A percentile compares a stretch with the other conserved stretches of the same genome.
Conservation (phyloP, 2,888 invertebrate genomes). For the Torymus tubicola region DNA sequence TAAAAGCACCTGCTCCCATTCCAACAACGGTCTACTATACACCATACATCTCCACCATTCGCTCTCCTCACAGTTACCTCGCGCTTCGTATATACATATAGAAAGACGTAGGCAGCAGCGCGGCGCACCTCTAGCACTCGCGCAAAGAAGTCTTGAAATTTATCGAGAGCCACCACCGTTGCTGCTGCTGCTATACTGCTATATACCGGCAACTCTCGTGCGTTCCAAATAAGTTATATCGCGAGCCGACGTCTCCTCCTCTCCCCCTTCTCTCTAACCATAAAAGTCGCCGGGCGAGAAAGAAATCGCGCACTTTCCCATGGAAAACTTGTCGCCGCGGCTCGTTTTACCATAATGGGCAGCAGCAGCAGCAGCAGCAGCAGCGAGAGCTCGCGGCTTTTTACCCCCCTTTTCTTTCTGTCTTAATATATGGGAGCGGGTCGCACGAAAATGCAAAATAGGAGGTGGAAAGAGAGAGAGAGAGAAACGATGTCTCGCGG, state of each 20-base stretch:
- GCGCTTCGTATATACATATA: too few relatives aligned
- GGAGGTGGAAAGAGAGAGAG: not conserved
- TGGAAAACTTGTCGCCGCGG: conserved; percentile 45
- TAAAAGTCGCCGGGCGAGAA: not conserved
- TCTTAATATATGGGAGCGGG: conserved; percentile 5
- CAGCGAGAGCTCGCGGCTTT: conserved; percentile 24
- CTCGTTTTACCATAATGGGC: conserved; percentile 48
- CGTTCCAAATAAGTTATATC: conserved; percentile 55
- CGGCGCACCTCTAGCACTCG: too few relatives aligned
- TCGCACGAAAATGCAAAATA: conserved; percentile 26
- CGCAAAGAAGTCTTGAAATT: too few relatives aligned
- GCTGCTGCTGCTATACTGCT: too few relatives aligned
- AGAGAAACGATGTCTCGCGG: too few relatives aligned
- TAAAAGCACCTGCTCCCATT: too few relatives aligned
- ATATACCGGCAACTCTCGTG: conserved; percentile 19
- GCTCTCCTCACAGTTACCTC: too few relatives aligned
- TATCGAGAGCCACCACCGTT: too few relatives aligned
- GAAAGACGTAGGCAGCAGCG: too few relatives aligned
- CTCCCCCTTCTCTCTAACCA: too few relatives aligned
- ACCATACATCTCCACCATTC: too few relatives aligned
- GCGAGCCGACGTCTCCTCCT: not conserved
- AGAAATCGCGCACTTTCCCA: conserved; percentile 33
- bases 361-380: not conserved
- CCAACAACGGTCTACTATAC: too few relatives aligned
- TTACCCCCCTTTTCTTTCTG: conserved; percentile 8